Conservation (phyloP, 1,140 invertebrate species). For the Dendroctonus valens region DNA sequence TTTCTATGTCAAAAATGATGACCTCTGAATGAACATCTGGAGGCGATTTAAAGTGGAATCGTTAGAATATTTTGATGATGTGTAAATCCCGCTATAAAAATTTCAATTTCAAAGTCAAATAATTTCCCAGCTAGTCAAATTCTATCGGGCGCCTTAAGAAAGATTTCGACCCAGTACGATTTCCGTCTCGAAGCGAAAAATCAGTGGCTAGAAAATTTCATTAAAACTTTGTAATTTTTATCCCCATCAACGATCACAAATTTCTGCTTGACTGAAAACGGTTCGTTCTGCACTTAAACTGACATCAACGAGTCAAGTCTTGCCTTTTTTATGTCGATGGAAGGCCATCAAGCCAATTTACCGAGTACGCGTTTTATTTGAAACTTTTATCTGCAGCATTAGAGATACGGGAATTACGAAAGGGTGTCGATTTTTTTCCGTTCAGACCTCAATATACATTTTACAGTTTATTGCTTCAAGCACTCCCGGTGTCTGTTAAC, state of each 20-base stretch:
- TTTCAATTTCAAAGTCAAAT: no score
- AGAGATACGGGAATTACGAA: neutral
- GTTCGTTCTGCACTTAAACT: constrained; percentile 16
- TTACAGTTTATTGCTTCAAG: no score
- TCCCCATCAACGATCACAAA: constrained; percentile 13
- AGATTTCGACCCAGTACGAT: no score
- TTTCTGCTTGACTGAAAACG: constrained; percentile 9
- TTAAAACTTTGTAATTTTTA: constrained; percentile 28
- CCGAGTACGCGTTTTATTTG: constrained; percentile 10
- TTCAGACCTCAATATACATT: no score
- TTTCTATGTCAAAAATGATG: no score
- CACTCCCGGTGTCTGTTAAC: no score
- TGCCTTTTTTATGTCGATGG: constrained; percentile 5
- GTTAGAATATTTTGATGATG: no score
- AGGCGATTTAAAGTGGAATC: no score
- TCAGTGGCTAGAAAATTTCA: constrained; percentile 22
- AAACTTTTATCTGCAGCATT: constrained; percentile 16
- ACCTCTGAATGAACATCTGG: no score
- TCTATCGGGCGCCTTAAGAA: constrained; percentile 6
- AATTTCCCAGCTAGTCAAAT: no score
- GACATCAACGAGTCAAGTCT: neutral
- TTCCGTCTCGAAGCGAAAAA: constrained; percentile 9
- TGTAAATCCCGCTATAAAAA: no score
- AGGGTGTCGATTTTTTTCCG: no score
- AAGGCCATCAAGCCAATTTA: constrained; percentile 14